A percentile compares a stretch with the other conserved stretches of the same genome.
phyloP scores from a whole-genome alignment of 2,888 invertebrate genomes.

The Torymus tubicola region DNA sequence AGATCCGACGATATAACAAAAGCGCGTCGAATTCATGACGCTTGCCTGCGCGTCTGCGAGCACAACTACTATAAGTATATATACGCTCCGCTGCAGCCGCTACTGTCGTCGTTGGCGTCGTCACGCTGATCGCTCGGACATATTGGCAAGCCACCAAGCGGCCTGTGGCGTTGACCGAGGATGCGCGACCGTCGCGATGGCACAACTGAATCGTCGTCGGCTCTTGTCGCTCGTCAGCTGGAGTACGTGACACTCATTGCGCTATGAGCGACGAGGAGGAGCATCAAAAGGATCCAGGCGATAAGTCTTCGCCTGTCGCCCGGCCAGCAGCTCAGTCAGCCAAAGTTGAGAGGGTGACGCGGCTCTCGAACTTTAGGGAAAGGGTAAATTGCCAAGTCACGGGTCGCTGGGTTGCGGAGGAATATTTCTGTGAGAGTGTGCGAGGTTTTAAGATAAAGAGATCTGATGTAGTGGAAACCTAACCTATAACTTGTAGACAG shows the following conservation, averaged over 20 bases:
- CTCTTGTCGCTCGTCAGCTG: neutral
- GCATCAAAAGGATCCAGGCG: neutral
- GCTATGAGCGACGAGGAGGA: constrained; percentile 44
- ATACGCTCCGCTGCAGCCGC: no score
- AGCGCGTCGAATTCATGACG: neutral
- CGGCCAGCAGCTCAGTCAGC: neutral
- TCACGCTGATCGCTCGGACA: constrained; percentile 19
- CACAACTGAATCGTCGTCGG: neutral
- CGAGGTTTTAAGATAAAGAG: no score
- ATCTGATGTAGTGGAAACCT: no score
- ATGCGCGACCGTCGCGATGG: constrained; percentile 3
- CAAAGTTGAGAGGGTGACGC: constrained; percentile 1
- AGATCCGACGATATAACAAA: constrained; percentile 22
- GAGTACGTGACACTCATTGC: constrained; percentile 13
- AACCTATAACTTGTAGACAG: no score
- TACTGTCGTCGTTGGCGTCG: neutral
- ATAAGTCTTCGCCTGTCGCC: no score
- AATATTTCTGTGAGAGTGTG: no score
- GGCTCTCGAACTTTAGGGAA: constrained; percentile 28
- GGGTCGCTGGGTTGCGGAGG: no score
- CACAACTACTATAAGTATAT: no score
- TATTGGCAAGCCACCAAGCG: constrained; percentile 5
- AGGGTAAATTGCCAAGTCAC: constrained; percentile 30
- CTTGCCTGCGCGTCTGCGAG: no score
- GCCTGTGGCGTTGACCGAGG: neutral